These are phyloP conservation scores for Lagenorhynchus albirostris DNA, from an alignment of 2,113 vertebrate species.

Conservation along the genomic window DNA sequence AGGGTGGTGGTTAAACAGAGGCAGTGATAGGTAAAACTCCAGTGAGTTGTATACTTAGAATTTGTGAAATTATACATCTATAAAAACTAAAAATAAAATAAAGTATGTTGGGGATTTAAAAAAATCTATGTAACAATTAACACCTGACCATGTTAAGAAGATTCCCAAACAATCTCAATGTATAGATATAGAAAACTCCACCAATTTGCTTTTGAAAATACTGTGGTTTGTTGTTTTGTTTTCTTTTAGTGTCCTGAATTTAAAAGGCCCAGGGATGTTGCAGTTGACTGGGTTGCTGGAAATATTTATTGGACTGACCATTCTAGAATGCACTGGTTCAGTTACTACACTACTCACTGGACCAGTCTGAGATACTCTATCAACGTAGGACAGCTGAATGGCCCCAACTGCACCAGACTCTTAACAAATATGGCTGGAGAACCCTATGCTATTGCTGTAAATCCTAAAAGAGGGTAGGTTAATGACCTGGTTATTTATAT, in stretches of 20 bases:
- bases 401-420: constrained; percentile 95
- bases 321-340: constrained; percentile 99
- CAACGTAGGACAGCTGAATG: constrained; percentile 95
- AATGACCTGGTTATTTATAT: not conserved
- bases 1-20: not conserved
- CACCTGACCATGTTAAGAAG: not conserved
- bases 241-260: constrained; percentile 94
- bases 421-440: constrained; percentile 97
- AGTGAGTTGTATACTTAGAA: not conserved
- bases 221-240: constrained; percentile 13
- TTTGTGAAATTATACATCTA: not conserved
- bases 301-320: constrained; percentile 99
- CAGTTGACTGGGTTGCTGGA: constrained; percentile 97
- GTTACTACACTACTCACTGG: constrained; percentile 99
- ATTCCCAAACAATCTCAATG: not conserved
- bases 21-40: not conserved
- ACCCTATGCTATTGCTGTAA: constrained; percentile 95
- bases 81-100: not conserved
- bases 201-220: constrained; percentile 50
- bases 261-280: constrained; percentile 94
- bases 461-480: constrained; percentile 93
- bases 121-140: not conserved
- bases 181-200: not conserved
- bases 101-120: not conserved
- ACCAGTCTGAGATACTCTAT: constrained; percentile 97